phyloP scores from a whole-genome alignment of 2,113 vertebrate species.

The Synchiropus splendidus region DNA sequence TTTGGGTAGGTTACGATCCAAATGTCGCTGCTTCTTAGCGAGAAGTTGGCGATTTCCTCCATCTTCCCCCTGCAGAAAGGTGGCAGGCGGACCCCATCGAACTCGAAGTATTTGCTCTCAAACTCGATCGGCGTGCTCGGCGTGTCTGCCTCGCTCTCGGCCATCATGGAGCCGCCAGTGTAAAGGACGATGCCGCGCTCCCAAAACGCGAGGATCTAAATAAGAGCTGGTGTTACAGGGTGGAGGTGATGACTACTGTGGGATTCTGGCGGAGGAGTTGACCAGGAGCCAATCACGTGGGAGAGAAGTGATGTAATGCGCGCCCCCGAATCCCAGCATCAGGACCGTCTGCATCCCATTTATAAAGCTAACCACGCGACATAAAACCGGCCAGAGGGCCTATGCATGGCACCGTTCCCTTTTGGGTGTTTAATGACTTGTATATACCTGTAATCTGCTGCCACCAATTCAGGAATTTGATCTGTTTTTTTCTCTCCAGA shows the following conservation, averaged over 20 bases:
- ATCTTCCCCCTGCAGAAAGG: conserved; percentile 97
- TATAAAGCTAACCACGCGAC: too few relatives aligned
- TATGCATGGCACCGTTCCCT: too few relatives aligned
- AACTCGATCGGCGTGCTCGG: conserved; percentile 94
- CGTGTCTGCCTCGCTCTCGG: conserved; percentile 92
- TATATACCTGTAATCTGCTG: too few relatives aligned
- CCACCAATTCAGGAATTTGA: too few relatives aligned
- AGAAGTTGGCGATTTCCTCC: conserved; percentile 92
- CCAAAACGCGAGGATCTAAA: not conserved
- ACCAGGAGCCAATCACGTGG: conserved; percentile 55
- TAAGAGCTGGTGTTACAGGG: conserved; percentile 13
- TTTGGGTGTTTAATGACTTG: too few relatives aligned
- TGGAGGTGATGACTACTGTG: not conserved
- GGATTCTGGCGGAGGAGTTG: conserved; percentile 17
- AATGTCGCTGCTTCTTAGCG: conserved; percentile 87
- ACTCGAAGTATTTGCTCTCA: conserved; percentile 97
- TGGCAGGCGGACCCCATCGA: conserved; percentile 90
- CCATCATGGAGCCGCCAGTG: conserved; percentile 69
- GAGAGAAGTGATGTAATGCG: conserved; percentile 71
- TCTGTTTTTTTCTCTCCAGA: too few relatives aligned
- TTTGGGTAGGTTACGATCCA: conserved; percentile 98
- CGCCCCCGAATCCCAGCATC: too few relatives aligned
- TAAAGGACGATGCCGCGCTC: not conserved
- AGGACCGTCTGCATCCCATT: too few relatives aligned
- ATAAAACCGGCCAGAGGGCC: too few relatives aligned